These are phyloP conservation scores for Gerris buenoi DNA, from an alignment of 1,140 invertebrate species.

Conservation along the genomic window DNA sequence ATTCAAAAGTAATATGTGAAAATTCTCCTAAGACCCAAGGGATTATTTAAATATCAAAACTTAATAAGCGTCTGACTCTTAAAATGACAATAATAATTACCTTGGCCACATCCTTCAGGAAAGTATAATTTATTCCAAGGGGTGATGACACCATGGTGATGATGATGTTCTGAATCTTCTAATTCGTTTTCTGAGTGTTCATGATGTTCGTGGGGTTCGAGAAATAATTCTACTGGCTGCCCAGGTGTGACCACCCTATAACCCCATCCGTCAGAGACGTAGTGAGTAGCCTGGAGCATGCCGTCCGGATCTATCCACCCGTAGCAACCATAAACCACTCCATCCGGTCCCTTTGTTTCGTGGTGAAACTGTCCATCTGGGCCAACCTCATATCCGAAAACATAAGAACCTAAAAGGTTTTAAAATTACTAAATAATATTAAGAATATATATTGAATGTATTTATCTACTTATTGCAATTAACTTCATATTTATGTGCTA, in stretches of 20 bases:
- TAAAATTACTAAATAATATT: no score
- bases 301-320: constrained; percentile 54
- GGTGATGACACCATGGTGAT: constrained; percentile 37
- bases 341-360: constrained; percentile 51
- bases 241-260: constrained; percentile 52
- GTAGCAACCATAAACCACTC: constrained; percentile 62
- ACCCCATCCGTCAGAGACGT: constrained; percentile 59
- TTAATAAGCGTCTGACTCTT: no score
- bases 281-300: constrained; percentile 49
- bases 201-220: constrained; percentile 28
- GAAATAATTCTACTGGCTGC: constrained; percentile 50
- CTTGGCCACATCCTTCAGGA: constrained; percentile 38
- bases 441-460: no score
- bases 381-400: constrained; percentile 35
- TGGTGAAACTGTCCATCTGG: constrained; percentile 61
- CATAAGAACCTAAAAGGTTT: constrained; percentile 16
- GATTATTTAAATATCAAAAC: no score
- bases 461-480: no score
- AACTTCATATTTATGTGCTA: no score
- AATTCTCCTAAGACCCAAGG: no score
- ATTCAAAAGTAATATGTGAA: no score
- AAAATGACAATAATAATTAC: no score
- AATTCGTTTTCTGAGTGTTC: constrained; percentile 10
- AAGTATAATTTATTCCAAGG: constrained; percentile 44
- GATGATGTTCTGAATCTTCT: constrained; percentile 23